Percentiles rank a stretch among this genome's conserved stretches.
Conservation (phyloP, 2,888 invertebrate species). For the Caenorhabditis virilis region DNA sequence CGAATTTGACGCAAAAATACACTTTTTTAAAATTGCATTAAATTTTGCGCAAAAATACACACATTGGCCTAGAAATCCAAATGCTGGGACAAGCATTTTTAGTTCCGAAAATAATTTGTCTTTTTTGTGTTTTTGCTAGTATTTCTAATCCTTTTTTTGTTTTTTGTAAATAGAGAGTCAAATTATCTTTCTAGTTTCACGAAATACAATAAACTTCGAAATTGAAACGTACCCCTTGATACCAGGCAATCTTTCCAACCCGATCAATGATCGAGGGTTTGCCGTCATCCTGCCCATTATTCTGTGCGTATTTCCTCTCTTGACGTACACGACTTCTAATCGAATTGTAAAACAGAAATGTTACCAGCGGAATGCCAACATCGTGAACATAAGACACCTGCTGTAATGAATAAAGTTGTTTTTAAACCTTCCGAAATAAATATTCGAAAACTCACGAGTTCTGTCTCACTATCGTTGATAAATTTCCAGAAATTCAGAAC, state of each 20-base stretch:
- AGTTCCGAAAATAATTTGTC: too few species aligned
- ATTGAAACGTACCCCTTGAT: conserved; percentile 1
- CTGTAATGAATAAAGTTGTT: too few species aligned
- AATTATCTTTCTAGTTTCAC: too few species aligned
- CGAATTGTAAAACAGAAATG: neutral
- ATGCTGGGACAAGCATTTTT: too few species aligned
- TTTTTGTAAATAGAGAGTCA: too few species aligned
- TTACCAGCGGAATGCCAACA: neutral
- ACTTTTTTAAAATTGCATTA: neutral
- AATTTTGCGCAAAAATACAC: too few species aligned
- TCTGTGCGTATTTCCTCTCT: conserved; percentile 1
- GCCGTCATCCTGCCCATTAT: neutral
- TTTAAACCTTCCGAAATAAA: neutral
- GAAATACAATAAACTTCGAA: too few species aligned
- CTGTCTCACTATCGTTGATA: neutral
- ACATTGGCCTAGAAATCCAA: too few species aligned
- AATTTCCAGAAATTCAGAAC: neutral
- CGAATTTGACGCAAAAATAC: too few species aligned
- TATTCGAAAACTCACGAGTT: neutral
- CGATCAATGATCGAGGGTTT: neutral
- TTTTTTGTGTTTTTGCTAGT: too few species aligned
- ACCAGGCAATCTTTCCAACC: conserved; percentile 4
- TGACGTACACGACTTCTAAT: neutral
- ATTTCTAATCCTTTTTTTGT: too few species aligned
- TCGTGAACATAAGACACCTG: too few species aligned